Percentiles rank a stretch among this genome's conserved stretches.
Evolutionary conservation across 2,888 invertebrate genomes (phyloP).

Genomic region (Conistra vaccinii): DNA sequence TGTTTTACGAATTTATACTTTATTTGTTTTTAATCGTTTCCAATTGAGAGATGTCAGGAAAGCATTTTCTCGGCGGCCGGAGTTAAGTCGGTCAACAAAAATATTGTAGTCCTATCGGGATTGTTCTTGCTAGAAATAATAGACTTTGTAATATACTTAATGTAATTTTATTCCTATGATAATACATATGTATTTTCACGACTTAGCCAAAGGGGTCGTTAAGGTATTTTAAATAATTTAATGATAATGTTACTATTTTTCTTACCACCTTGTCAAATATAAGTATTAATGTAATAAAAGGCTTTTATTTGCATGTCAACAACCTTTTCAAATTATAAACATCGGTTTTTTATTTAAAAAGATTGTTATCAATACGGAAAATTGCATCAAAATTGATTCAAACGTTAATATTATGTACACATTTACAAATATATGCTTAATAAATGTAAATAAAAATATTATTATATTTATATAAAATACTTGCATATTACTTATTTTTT

Average conservation of each 20-base stretch:
- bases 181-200: constrained; percentile 12
- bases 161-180: constrained; percentile 25
- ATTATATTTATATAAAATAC: neutral
- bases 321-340: too few relatives aligned
- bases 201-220: constrained; percentile 10
- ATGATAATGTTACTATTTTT: constrained; percentile 49
- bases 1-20: too few relatives aligned
- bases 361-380: too few relatives aligned
- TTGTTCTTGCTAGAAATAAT: constrained; percentile 19
- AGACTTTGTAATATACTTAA: constrained; percentile 47
- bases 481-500: neutral
- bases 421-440: constrained; percentile 6
- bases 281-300: constrained; percentile 50
- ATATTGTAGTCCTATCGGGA: neutral
- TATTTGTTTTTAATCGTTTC: too few relatives aligned
- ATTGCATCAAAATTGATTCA: constrained; percentile 56
- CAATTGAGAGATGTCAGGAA: too few relatives aligned
- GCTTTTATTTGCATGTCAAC: constrained; percentile 56
- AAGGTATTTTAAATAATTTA: constrained; percentile 17
- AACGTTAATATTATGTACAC: constrained; percentile 1
- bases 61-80: too few relatives aligned
- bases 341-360: too few relatives aligned
- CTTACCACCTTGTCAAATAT: constrained; percentile 58
- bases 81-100: neutral
- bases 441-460: constrained; percentile 20